phyloP scores from a whole-genome alignment of 92 coral and sea anemone species.

The Palythoa caribaeorum region DNA sequence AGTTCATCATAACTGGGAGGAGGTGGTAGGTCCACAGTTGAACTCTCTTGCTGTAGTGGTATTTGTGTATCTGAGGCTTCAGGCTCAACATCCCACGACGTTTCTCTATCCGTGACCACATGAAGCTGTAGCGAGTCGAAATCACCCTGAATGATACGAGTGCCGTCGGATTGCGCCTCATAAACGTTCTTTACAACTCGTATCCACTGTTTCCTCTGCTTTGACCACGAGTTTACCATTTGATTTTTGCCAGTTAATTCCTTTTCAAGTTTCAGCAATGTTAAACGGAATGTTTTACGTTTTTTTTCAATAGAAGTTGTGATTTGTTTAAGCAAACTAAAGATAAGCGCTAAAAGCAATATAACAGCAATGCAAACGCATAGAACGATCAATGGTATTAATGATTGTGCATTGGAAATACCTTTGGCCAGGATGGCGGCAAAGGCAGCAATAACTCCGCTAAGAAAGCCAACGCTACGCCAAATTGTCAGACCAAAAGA shows the following conservation, averaged over 20 bases:
- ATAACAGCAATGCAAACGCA: conserved; percentile 70
- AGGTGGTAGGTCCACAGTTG: conserved; percentile 65
- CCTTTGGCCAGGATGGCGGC: conserved; percentile 78
- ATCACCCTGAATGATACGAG: conserved; percentile 53
- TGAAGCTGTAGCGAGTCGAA: conserved; percentile 22
- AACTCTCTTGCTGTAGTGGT: not conserved
- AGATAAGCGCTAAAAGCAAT: conserved; percentile 70
- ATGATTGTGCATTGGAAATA: conserved; percentile 67
- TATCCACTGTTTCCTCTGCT: conserved; percentile 82
- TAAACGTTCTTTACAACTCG: conserved; percentile 87
- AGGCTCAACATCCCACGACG: not conserved
- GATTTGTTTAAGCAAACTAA: conserved; percentile 68
- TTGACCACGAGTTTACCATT: conserved; percentile 91
- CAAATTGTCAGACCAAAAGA: conserved; percentile 83
- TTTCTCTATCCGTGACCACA: not conserved
- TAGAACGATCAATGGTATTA: conserved; percentile 76
- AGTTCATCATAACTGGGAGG: conserved; percentile 87
- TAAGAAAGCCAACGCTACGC: conserved; percentile 86
- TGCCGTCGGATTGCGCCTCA: conserved; percentile 82
- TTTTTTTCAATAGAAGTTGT: conserved; percentile 83
- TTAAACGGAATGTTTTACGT: conserved; percentile 79
- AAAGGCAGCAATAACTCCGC: conserved; percentile 70
- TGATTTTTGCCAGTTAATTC: conserved; percentile 70
- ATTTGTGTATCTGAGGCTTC: not conserved
- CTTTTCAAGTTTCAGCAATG: conserved; percentile 71